These are phyloP conservation scores for Porites evermanni DNA, from an alignment of 92 coral and sea anemone genomes.

Conservation along the genomic window DNA sequence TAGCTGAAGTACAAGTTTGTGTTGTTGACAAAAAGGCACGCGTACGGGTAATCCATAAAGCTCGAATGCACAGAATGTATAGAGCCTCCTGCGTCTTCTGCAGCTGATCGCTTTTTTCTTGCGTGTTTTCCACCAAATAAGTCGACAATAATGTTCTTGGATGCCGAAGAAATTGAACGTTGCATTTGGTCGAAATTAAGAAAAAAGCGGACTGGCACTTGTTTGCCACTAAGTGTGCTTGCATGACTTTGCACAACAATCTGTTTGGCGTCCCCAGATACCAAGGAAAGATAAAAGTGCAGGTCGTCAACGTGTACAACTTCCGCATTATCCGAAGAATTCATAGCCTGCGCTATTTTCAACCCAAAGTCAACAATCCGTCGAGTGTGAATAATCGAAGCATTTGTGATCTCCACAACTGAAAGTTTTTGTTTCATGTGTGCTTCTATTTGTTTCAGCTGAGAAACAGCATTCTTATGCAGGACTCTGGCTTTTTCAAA, in stretches of 20 bases:
- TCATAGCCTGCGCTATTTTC: slow-evolving; percentile 16
- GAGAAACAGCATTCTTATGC: neutral
- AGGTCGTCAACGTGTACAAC: slow-evolving; percentile 1
- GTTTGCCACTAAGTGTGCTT: neutral
- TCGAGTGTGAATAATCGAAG: slow-evolving; percentile 19
- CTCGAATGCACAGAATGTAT: neutral
- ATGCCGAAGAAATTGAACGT: slow-evolving; percentile 13
- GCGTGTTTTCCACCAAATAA: neutral
- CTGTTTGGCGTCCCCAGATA: neutral
- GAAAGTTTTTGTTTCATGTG: slow-evolving; percentile 1
- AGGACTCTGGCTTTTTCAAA: slow-evolving; percentile 18
- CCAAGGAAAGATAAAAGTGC: neutral
- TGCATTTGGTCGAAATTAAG: slow-evolving; percentile 25
- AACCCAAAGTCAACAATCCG: slow-evolving; percentile 19
- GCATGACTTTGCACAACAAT: neutral
- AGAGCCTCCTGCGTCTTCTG: neutral
- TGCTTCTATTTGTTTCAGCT: neutral
- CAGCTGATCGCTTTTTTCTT: slow-evolving; percentile 2
- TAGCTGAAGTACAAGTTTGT: slow-evolving; percentile 1
- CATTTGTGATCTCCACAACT: slow-evolving; percentile 24
- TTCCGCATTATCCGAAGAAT: neutral
- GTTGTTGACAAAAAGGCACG: slow-evolving; percentile 16
- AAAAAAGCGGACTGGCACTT: neutral
- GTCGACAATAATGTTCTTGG: slow-evolving; percentile 8
- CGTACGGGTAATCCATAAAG: slow-evolving; percentile 10